Evolutionary conservation across 2,888 invertebrate genomes (phyloP).

Genomic region (Epinotia demarniana): DNA sequence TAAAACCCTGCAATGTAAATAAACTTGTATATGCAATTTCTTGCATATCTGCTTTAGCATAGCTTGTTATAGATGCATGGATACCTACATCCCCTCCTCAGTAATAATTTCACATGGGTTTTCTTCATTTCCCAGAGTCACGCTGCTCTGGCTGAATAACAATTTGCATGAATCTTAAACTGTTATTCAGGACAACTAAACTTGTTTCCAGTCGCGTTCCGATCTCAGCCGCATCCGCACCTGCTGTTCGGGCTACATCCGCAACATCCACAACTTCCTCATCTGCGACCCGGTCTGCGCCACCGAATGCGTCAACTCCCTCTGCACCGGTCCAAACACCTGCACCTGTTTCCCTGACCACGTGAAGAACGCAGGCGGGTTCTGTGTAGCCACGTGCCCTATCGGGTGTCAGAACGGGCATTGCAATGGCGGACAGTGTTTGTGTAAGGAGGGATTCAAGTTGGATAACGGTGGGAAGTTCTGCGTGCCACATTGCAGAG

Average conservation of each 20-base stretch:
- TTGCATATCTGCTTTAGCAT: no score
- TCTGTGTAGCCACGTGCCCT: constrained; percentile 88
- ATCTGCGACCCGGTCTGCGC: constrained; percentile 86
- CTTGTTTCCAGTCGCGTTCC: constrained; percentile 80
- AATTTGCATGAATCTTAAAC: no score
- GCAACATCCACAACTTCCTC: constrained; percentile 82
- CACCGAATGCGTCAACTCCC: constrained; percentile 85
- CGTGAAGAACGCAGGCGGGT: constrained; percentile 79
- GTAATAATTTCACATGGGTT: no score
- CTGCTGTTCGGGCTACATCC: constrained; percentile 89
- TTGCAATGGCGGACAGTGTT: constrained; percentile 86
- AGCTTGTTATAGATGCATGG: no score
- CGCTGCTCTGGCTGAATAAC: no score
- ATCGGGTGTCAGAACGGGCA: constrained; percentile 88
- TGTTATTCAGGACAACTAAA: not conserved
- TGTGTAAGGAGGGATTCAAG: constrained; percentile 85
- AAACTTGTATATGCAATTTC: no score
- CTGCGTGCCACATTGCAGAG: constrained; percentile 85
- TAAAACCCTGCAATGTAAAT: no score
- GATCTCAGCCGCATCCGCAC: constrained; percentile 87
- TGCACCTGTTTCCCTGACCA: constrained; percentile 87
- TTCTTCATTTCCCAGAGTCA: no score
- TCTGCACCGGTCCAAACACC: constrained; percentile 86
- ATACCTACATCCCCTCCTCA: no score
- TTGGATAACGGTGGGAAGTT: constrained; percentile 83